Evolutionary conservation across 2,113 vertebrate species (phyloP).

Genomic region (Mesitornis unicolor): DNA sequence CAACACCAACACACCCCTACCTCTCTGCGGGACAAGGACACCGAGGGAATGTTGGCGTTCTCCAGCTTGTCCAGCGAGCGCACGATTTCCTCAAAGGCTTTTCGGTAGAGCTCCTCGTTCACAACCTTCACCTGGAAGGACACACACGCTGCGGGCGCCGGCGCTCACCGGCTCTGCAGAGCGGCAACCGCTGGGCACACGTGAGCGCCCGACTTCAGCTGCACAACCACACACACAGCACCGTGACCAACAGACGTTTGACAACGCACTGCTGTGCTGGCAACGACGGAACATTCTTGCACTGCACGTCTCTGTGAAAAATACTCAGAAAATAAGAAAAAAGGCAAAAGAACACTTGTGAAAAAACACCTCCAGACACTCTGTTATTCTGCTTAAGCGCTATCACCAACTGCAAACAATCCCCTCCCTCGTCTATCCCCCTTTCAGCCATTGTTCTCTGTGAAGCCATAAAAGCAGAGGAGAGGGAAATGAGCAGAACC

Average conservation of each 20-base stretch:
- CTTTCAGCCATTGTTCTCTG: not conserved
- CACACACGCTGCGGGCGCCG: not conserved
- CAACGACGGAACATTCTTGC: not conserved
- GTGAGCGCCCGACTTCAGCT: too few relatives aligned
- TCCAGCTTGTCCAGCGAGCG: conserved; percentile 93
- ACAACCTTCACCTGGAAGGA: conserved; percentile 86
- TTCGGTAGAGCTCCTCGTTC: conserved; percentile 84
- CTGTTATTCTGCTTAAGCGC: not conserved
- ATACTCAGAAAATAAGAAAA: not conserved
- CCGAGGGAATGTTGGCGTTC: conserved; percentile 94
- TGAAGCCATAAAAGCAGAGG: not conserved
- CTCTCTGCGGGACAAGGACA: conserved; percentile 84
- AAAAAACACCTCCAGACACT: not conserved
- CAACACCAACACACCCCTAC: too few relatives aligned
- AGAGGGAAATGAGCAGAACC: not conserved
- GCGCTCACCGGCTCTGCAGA: too few relatives aligned
- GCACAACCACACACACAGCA: too few relatives aligned
- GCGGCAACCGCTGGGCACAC: too few relatives aligned
- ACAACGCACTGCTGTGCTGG: not conserved
- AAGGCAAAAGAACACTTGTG: not conserved
- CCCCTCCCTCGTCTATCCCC: not conserved
- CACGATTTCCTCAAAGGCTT: conserved; percentile 91
- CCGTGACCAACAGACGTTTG: too few relatives aligned
- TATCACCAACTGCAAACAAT: too few relatives aligned
- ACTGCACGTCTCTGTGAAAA: not conserved